Evolutionary conservation across 1,140 invertebrate genomes (phyloP).

Genomic region (Antheraea mylitta): DNA sequence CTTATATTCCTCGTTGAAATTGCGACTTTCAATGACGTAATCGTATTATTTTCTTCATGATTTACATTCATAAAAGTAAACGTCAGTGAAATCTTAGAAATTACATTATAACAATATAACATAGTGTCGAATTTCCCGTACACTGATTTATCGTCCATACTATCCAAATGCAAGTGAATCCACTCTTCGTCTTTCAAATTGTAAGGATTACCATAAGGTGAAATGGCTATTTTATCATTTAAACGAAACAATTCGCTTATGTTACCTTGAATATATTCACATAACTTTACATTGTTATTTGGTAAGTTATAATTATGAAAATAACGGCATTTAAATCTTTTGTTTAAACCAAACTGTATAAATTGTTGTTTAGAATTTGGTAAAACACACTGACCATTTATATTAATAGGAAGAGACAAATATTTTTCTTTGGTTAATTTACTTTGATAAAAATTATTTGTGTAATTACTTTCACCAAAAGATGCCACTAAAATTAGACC

Average conservation of each 20-base stretch:
- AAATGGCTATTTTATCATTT: constrained; percentile 38
- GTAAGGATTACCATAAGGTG: constrained; percentile 53
- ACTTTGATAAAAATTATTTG: constrained; percentile 50
- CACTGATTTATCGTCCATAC: constrained; percentile 19
- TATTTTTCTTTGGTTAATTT: constrained; percentile 21
- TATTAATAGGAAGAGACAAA: constrained; percentile 42
- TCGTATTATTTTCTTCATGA: constrained; percentile 39
- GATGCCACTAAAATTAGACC: constrained; percentile 52
- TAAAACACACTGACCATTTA: constrained; percentile 44
- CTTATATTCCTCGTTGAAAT: constrained; percentile 37
- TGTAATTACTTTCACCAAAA: constrained; percentile 42
- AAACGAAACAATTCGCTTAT: constrained; percentile 40
- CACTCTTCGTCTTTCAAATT: constrained; percentile 43
- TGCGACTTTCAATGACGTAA: constrained; percentile 38
- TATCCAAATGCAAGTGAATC: constrained; percentile 33
- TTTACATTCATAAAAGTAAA: constrained; percentile 42
- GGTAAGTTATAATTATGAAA: constrained; percentile 22
- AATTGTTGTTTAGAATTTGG: constrained; percentile 38
- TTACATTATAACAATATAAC: constrained; percentile 50
- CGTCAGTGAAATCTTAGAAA: constrained; percentile 40
- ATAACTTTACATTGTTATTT: constrained; percentile 38
- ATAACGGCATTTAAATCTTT: constrained; percentile 49
- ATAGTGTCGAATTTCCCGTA: constrained; percentile 42
- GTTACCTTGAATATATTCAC: constrained; percentile 42
- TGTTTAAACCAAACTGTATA: constrained; percentile 52